Evolutionary conservation across 1,140 invertebrate species (phyloP), one percentile per base, ranked within the genome.

Genomic region (Ceratina australensis): DNA sequence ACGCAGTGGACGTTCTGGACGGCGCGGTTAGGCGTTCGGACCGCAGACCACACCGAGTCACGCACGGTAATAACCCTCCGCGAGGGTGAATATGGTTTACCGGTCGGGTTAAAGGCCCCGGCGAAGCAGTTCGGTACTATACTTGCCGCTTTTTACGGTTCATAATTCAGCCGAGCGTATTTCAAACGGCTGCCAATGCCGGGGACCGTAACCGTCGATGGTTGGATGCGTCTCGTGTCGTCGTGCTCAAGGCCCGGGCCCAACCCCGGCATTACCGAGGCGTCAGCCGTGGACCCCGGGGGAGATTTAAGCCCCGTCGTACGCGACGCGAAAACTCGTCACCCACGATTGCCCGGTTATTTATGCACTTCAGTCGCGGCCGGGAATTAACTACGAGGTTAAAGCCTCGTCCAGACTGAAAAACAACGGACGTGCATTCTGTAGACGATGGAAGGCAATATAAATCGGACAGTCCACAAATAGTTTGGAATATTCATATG

Each of bases 81-180:
- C 83, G 87, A 89, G 90, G 89, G 89, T 91, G 90, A 91, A 89
- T 89, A 90, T 86, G 89, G 65, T 67, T 54, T 67, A 67, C 65
- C 65, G 42, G 78, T 42, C 50, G 73, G 87, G 87, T 85, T 88
- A 90, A 90, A 89, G 80, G 83, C 85, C 85, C 85, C 33, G 5
- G 33, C 33, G 33, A 85, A 83, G 87, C 22, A 89, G 87, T 87
- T 87, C 85, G 79, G 73, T 69, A 65, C 81, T 84, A 83, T 86
- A 87, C 86, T 87, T 82, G 80, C 87, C 90, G 87, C 90, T 91
- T 92, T 42, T 92, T 91, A 92, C 90, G 90, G 89, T 92, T 92
- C 91, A 91, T 92, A 92, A 92, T 92, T 91, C 91, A 92, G 89
- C 75, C 87, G 88, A 91, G 90, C 90, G 85, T 91, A 91, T 91